Evolutionary conservation across 35 echinoderm and acorn worm species (phyloP).

Genomic region (Ophioderma brevispina): DNA sequence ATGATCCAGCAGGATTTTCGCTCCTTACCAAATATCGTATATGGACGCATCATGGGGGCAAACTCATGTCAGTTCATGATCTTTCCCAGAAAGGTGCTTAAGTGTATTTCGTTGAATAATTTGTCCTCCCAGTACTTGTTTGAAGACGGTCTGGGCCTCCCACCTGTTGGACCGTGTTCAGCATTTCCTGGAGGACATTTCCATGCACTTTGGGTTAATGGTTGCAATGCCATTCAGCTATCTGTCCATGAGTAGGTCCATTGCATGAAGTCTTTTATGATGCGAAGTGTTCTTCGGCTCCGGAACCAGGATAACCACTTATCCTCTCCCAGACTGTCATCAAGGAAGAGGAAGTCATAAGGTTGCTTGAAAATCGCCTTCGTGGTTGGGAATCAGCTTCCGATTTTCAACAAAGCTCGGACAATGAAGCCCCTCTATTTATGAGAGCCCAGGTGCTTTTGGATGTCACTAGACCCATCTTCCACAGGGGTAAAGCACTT

Average conservation of each 20-base stretch:
- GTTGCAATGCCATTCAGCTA: constrained; percentile 30
- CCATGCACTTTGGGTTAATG: constrained; percentile 9
- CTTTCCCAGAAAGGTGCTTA: constrained; percentile 14
- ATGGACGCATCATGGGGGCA: background rate
- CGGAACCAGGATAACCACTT: too few relatives aligned
- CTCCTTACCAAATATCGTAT: background rate
- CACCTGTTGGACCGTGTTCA: constrained; percentile 1
- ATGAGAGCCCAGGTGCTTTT: too few relatives aligned
- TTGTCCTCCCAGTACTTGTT: constrained; percentile 4
- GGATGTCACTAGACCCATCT: too few relatives aligned
- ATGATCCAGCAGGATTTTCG: background rate
- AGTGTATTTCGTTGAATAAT: background rate
- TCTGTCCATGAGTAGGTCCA: constrained; percentile 2
- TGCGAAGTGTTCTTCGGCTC: too few relatives aligned
- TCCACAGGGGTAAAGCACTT: too few relatives aligned
- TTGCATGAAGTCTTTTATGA: constrained; percentile 17
- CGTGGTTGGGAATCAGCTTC: too few relatives aligned
- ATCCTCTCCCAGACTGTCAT: too few relatives aligned
- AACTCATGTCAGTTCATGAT: background rate
- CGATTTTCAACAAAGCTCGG: too few relatives aligned
- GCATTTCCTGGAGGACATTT: background rate
- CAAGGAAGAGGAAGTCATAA: too few relatives aligned
- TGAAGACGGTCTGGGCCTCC: background rate
- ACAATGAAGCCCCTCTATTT: too few relatives aligned
- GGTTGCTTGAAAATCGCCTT: too few relatives aligned